Percentiles rank a stretch among this genome's conserved stretches.
These are phyloP conservation scores for Mythimna vitellina DNA, from an alignment of 2,888 invertebrate genomes.

Conservation along the genomic window DNA sequence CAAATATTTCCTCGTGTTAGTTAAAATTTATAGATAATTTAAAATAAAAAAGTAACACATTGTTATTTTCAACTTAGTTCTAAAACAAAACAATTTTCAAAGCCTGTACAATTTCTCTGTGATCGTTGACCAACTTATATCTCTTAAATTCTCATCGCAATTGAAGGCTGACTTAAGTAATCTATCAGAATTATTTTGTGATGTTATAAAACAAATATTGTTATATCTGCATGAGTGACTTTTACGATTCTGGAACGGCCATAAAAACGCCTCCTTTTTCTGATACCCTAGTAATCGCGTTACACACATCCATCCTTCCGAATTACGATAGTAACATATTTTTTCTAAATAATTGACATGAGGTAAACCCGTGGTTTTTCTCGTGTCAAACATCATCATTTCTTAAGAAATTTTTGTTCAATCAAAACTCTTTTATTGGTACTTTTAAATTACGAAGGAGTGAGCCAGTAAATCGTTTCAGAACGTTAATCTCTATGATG, in stretches of 20 bases:
- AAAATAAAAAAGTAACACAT: background rate
- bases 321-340: conserved; percentile 14
- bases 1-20: too few relatives aligned
- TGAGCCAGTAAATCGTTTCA: background rate
- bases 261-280: conserved; percentile 29
- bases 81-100: background rate
- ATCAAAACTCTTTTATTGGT: background rate
- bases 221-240: conserved; percentile 24
- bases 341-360: conserved; percentile 19
- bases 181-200: conserved; percentile 32
- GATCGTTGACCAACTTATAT: background rate
- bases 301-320: conserved; percentile 19
- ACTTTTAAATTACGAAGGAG: background rate
- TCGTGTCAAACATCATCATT: background rate
- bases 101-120: background rate
- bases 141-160: too few relatives aligned
- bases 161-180: conserved; percentile 9
- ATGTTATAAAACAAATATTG: conserved; percentile 23
- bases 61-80: background rate
- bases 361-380: background rate
- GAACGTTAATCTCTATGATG: background rate
- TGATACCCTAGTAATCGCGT: conserved; percentile 50
- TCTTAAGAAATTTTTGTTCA: background rate
- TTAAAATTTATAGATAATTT: too few relatives aligned
- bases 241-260: conserved; percentile 31